Evolutionary conservation across 1,140 invertebrate species (phyloP), one percentile per base, ranked within the genome.

Genomic region (Tetraneura akinire): DNA sequence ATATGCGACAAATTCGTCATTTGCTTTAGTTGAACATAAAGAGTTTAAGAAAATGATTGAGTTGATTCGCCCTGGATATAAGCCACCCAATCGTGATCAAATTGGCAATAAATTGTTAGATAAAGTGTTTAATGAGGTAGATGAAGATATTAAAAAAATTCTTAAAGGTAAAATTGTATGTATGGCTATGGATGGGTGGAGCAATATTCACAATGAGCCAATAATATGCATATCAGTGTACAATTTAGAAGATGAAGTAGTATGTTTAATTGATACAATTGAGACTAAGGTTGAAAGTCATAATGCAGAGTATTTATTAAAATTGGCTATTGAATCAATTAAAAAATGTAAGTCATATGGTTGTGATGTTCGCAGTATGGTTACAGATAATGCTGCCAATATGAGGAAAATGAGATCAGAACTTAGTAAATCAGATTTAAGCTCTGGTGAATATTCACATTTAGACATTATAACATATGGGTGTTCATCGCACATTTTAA

Each of bases 401-500:
- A 45, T 68, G 32, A 47, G 1, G 8, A 45, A 47, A 47, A 68
- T 68, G 66, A 3, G 66, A 23, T 11, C 4, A 29, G 57, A 60
- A 26, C 57, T 60, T 23, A 26, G 10, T 60, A 9, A 13, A n/a
- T 9, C 10, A 68, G 16, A 42, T 42, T 37, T n/a, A 18, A 23
- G n/a, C 18, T 13, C 6, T 23, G 14, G 10, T 57, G 21, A 57
- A 57, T 23, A 23, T 26, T 26, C 21, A 23, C 21, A 11, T 57
- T n/a, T 21, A 55, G 55, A 23, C 4, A 57, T 57, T 21, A 57
- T 57, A 9, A 57, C 55, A 11, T 73, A 73, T 49, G 70, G 70
- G n/a, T 73, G 45, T 47, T 71, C 68, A 26, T 42, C 68, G 14
- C 68, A 73, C n/a, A 21, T 73, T n/a, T 45, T 51, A n/a, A 47